These are phyloP conservation scores for Solen grandis DNA, from an alignment of 1,140 invertebrate species.

Conservation along the genomic window DNA sequence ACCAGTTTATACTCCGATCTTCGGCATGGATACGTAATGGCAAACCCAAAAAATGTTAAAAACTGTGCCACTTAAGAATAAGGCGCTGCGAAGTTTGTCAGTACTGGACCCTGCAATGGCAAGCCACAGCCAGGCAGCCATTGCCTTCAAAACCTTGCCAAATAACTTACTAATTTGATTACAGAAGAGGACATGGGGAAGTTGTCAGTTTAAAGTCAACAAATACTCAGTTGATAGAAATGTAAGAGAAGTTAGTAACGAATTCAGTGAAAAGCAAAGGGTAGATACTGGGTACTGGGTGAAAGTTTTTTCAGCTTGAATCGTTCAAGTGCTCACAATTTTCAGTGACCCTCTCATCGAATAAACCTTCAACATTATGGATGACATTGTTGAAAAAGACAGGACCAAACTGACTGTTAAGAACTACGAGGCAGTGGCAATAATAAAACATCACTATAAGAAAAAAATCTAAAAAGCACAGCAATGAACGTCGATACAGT, in stretches of 20 bases:
- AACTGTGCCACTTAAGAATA: slow-evolving; percentile 3
- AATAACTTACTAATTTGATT: neutral
- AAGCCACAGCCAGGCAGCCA: neutral
- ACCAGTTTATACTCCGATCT: neutral
- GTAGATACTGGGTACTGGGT: neutral
- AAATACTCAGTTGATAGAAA: neutral
- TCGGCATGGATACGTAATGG: neutral
- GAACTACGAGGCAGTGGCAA: slow-evolving; percentile 27
- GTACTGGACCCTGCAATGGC: neutral
- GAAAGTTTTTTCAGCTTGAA: neutral
- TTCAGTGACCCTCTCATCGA: slow-evolving; percentile 37
- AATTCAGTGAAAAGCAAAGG: neutral
- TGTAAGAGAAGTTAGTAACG: neutral
- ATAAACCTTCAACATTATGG: slow-evolving; percentile 51
- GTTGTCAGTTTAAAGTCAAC: neutral
- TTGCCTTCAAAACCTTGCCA: neutral
- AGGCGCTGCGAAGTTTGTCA: neutral
- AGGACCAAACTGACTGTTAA: slow-evolving; percentile 27
- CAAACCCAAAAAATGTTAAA: neutral
- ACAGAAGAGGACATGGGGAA: neutral
- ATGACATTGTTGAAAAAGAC: slow-evolving; percentile 51
- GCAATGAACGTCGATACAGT: neutral
- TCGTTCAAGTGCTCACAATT: neutral
- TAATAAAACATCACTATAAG: neutral
- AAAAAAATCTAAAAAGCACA: neutral